Percentiles rank a stretch among this genome's conserved stretches.
Evolutionary conservation across 2,113 vertebrate species (phyloP).

Genomic region (Festucalex cinctus): DNA sequence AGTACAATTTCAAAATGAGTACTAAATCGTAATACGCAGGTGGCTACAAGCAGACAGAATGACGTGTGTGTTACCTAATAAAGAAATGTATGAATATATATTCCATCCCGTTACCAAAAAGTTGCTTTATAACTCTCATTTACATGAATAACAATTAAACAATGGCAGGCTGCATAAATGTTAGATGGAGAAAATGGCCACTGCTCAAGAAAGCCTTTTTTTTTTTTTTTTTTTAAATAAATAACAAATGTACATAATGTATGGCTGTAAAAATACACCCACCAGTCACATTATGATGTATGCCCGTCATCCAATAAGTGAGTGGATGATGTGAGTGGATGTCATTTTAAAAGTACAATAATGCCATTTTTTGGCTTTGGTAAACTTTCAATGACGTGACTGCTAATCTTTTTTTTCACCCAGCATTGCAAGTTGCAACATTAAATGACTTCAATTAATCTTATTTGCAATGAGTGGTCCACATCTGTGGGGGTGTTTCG

Average conservation of each 20-base stretch:
- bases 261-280: not conserved
- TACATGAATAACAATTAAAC: not conserved
- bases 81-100: not conserved
- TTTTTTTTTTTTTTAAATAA: too few relatives aligned
- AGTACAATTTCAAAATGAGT: constrained; percentile 75
- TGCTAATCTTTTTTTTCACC: not conserved
- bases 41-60: constrained; percentile 63
- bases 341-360: not conserved
- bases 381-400: not conserved
- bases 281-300: too few relatives aligned
- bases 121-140: not conserved
- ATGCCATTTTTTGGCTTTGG: not conserved
- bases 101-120: not conserved
- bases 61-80: not conserved
- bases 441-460: not conserved
- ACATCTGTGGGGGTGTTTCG: not conserved
- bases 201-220: too few relatives aligned
- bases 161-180: not conserved
- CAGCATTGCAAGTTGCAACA: not conserved
- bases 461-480: not conserved
- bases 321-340: too few relatives aligned
- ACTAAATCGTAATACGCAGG: constrained; percentile 82
- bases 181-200: not conserved
- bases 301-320: not conserved
- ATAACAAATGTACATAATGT: too few relatives aligned